phyloP scores from a whole-genome alignment of 2,113 vertebrate species.

The Channa argus region DNA sequence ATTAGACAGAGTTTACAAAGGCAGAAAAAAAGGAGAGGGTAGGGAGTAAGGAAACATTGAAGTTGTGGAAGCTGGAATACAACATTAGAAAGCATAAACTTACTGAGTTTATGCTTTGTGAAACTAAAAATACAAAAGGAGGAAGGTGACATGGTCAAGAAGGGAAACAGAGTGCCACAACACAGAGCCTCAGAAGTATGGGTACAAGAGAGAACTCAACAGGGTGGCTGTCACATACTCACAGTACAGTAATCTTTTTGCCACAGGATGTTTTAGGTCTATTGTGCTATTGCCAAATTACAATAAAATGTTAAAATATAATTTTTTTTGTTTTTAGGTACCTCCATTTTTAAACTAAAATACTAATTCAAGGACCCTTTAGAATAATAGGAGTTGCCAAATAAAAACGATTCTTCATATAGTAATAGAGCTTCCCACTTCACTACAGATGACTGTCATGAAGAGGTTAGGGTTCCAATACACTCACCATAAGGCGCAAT shows the following conservation, averaged over 20 bases:
- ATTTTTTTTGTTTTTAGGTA: not conserved
- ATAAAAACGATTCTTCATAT: constrained; percentile 18
- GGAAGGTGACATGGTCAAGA: not conserved
- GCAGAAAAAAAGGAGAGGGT: constrained; percentile 4
- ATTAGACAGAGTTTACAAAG: constrained; percentile 8
- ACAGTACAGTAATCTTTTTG: constrained; percentile 6
- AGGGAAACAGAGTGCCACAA: not conserved
- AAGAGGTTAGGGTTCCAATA: constrained; percentile 6
- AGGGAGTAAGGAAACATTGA: not conserved
- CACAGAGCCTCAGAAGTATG: not conserved
- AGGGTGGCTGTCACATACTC: constrained; percentile 4
- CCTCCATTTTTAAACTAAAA: not conserved
- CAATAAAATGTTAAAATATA: no score
- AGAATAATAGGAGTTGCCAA: not conserved
- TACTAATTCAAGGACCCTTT: not conserved
- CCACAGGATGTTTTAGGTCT: constrained; percentile 8
- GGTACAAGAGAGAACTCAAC: not conserved
- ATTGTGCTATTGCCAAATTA: not conserved
- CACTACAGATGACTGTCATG: constrained; percentile 35
- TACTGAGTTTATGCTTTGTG: not conserved
- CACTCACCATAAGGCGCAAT: constrained; percentile 85
- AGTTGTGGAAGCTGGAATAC: not conserved
- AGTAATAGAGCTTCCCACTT: constrained; percentile 11
- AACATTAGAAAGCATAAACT: constrained; percentile 1
- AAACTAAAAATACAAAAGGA: not conserved